These are phyloP conservation scores for Lasaia peninsularis DNA, from an alignment of 1,140 invertebrate species.

Conservation along the genomic window DNA sequence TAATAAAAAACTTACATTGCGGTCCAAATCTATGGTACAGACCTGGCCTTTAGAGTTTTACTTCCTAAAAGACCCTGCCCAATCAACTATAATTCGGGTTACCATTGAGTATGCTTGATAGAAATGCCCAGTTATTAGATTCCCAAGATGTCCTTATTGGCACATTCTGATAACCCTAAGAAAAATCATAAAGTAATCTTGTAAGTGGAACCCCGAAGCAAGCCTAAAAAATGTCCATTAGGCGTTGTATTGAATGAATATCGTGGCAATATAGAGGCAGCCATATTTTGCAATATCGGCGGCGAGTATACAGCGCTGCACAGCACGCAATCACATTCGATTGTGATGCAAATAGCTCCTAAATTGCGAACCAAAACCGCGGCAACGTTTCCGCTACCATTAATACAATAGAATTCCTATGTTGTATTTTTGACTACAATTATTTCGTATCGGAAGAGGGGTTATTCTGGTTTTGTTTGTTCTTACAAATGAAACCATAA, in stretches of 20 bases:
- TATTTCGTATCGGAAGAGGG: background rate
- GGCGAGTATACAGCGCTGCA: conserved; percentile 10
- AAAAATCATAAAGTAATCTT: too few relatives aligned
- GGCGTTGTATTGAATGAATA: background rate
- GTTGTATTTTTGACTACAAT: conserved; percentile 1
- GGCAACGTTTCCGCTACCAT: conserved; percentile 2
- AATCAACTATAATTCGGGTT: too few relatives aligned
- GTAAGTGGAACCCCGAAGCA: too few relatives aligned
- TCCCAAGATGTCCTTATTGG: too few relatives aligned
- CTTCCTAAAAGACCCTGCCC: too few relatives aligned
- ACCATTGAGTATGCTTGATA: too few relatives aligned
- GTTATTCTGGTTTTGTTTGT: background rate
- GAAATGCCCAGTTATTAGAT: too few relatives aligned
- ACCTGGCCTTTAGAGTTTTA: too few relatives aligned
- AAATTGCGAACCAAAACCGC: conserved; percentile 34
- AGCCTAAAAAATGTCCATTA: conserved; percentile 3
- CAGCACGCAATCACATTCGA: conserved; percentile 33
- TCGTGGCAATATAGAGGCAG: background rate
- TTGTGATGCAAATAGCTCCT: conserved; percentile 38
- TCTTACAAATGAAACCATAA: background rate
- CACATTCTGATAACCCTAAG: too few relatives aligned
- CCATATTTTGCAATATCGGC: conserved; percentile 10
- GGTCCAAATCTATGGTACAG: too few relatives aligned
- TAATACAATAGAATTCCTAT: conserved; percentile 8
- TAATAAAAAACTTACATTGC: too few relatives aligned